These are phyloP conservation scores for Macropis europaea DNA, from an alignment of 2,888 invertebrate genomes.

Conservation along the genomic window DNA sequence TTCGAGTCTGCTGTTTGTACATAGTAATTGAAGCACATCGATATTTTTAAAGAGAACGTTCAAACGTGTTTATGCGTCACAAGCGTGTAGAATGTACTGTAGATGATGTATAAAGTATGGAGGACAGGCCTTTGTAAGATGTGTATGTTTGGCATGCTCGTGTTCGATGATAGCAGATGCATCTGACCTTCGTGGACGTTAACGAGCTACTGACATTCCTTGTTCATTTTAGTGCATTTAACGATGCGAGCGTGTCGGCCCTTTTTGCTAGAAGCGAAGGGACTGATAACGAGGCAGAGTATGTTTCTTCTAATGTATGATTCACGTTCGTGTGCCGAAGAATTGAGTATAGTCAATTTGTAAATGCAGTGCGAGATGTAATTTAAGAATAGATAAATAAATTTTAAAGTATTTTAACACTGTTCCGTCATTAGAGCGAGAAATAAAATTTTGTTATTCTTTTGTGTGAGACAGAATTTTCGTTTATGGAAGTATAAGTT, in stretches of 20 bases:
- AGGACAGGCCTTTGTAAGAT: constrained; percentile 7
- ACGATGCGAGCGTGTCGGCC: constrained; percentile 5
- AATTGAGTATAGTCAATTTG: constrained; percentile 43
- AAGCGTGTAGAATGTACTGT: background rate
- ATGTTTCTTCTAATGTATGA: constrained; percentile 9
- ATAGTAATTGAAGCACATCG: constrained; percentile 24
- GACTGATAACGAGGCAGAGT: background rate
- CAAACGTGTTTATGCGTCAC: constrained; percentile 38
- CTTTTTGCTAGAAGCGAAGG: background rate
- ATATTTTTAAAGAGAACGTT: constrained; percentile 18
- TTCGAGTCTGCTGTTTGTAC: constrained; percentile 26
- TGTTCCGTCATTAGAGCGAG: background rate
- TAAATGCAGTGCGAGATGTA: constrained; percentile 24
- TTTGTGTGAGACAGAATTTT: background rate
- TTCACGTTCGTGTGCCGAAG: background rate
- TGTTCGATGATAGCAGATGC: constrained; percentile 10
- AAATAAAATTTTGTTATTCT: background rate
- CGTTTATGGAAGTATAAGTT: background rate
- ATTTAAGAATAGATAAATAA: constrained; percentile 13
- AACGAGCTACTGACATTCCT: constrained; percentile 47
- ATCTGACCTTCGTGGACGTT: background rate
- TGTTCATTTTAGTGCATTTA: constrained; percentile 48
- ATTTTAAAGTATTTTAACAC: constrained; percentile 41
- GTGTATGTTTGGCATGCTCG: background rate
- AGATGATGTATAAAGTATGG: background rate